Conservation (phyloP, 2,797 vertebrate species). For the Danionella dracula region DNA sequence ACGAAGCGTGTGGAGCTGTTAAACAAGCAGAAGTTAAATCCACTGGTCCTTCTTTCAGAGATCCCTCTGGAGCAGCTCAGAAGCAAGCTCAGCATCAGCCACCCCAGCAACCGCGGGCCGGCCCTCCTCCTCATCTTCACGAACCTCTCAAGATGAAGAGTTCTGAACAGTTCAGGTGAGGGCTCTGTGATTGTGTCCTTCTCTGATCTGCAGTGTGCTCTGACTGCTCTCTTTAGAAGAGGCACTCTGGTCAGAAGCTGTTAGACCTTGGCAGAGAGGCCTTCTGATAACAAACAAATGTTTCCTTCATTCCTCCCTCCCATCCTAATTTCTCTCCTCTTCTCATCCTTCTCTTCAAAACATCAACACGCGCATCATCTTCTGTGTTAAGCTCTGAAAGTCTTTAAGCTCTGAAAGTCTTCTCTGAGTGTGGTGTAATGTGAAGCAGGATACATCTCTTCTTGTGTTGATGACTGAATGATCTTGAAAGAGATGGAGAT, state of each 20-base stretch:
- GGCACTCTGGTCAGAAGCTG: constrained; percentile 17
- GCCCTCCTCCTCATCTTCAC: too few species aligned
- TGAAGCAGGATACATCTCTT: too few species aligned
- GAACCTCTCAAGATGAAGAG: too few species aligned
- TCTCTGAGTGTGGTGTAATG: too few species aligned
- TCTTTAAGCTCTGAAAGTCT: not conserved
- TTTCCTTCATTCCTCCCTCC: constrained; percentile 34
- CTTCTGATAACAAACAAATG: constrained; percentile 46
- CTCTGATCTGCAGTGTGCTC: not conserved
- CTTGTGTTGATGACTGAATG: not conserved
- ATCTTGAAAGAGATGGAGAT: not conserved
- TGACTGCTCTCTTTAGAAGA: constrained; percentile 8
- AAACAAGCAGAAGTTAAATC: constrained; percentile 24
- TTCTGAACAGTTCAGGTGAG: not conserved
- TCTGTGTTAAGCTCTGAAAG: not conserved
- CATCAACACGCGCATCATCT: not conserved
- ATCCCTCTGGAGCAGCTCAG: not conserved
- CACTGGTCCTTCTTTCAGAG: not conserved
- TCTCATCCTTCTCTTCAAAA: constrained; percentile 12
- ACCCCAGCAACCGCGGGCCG: not conserved
- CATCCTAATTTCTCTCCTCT: constrained; percentile 10
- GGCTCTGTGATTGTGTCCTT: not conserved
- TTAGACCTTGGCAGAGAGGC: constrained; percentile 49
- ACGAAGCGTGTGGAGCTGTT: constrained; percentile 30
- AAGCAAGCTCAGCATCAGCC: constrained; percentile 11